A percentile compares a stretch with the other conserved stretches of the same genome.
These are phyloP conservation scores for Capra hircus DNA, from an alignment of 2,113 vertebrate species.

Conservation along the genomic window DNA sequence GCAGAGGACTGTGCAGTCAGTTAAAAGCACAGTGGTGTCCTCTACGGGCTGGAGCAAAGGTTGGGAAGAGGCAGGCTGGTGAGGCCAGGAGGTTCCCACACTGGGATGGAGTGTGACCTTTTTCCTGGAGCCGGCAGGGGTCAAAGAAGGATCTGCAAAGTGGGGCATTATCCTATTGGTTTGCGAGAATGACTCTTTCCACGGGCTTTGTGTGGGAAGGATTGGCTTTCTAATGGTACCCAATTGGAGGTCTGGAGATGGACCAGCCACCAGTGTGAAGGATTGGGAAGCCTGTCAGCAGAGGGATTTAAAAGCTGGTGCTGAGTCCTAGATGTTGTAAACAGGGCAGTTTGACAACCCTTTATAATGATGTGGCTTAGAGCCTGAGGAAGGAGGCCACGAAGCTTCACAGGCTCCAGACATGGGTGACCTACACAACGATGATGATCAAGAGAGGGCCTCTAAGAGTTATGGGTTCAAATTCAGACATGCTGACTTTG, in stretches of 20 bases:
- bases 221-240: neutral
- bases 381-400: neutral
- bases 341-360: neutral
- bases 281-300: too few relatives aligned
- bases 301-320: neutral
- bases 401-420: neutral
- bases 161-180: accelerated
- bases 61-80: too few relatives aligned
- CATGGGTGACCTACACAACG: accelerated
- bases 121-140: neutral
- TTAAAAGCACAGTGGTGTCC: neutral
- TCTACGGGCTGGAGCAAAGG: neutral
- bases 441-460: too few relatives aligned
- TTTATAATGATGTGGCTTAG: neutral
- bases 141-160: neutral
- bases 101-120: neutral
- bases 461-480: neutral
- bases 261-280: accelerated
- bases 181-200: neutral
- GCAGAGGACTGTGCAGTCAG: neutral
- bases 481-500: neutral
- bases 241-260: neutral
- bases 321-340: neutral
- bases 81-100: neutral
- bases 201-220: too few relatives aligned